Conservation (phyloP, 2,113 vertebrate genomes). For the Xenotilapia longispinis region DNA sequence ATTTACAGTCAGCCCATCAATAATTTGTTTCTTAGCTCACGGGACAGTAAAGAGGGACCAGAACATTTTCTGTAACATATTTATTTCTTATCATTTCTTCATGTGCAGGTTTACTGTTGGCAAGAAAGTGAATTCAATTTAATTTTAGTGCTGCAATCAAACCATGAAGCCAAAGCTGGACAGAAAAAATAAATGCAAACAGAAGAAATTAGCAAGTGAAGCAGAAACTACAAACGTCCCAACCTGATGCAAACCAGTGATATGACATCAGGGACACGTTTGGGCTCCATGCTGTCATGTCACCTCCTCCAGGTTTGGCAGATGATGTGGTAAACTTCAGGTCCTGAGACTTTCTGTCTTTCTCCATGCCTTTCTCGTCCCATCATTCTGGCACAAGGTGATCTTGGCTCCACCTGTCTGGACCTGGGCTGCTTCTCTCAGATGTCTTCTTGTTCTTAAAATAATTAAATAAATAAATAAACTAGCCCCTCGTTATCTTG, state of each 20-base stretch:
- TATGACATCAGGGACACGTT: fast-evolving
- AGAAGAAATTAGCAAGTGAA: background rate
- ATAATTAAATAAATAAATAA: too few species aligned
- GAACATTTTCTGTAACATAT: background rate
- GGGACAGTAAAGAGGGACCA: background rate
- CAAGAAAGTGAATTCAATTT: background rate
- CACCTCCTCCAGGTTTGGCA: background rate
- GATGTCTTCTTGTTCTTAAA: background rate
- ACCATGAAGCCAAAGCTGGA: background rate
- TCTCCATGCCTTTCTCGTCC: background rate
- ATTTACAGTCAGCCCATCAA: background rate
- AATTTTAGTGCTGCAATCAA: background rate
- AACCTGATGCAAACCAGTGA: background rate
- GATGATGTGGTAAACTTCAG: background rate
- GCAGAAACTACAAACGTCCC: background rate
- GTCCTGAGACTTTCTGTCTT: background rate
- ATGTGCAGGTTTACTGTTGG: background rate
- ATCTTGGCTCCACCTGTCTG: background rate
- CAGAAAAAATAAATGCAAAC: background rate
- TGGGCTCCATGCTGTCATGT: background rate
- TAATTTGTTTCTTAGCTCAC: background rate
- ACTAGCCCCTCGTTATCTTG: too few species aligned
- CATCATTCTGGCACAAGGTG: background rate
- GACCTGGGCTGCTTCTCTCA: background rate
- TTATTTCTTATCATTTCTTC: background rate